These are phyloP conservation scores for Gastracanthus pulcherrimus DNA, from an alignment of 2,888 invertebrate genomes.

Conservation along the genomic window DNA sequence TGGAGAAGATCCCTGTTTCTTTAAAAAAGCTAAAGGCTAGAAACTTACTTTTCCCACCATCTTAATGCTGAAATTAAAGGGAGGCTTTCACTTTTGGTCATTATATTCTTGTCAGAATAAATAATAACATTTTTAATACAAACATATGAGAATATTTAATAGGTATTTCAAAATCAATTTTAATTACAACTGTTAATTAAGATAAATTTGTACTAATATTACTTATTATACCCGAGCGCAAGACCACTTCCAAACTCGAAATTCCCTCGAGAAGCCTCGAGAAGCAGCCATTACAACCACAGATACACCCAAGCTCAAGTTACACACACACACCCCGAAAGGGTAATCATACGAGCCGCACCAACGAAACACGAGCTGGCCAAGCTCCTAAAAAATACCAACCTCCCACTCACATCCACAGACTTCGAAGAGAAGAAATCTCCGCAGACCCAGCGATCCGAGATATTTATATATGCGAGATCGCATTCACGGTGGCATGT, in stretches of 20 bases:
- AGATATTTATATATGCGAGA: constrained; percentile 4
- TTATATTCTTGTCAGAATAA: no score
- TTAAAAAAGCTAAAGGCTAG: no score
- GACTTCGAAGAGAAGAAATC: not conserved
- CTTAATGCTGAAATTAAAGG: no score
- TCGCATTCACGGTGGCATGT: not conserved
- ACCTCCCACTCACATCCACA: not conserved
- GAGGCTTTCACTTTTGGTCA: no score
- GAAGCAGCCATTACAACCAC: not conserved
- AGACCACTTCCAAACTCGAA: not conserved
- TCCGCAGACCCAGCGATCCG: not conserved
- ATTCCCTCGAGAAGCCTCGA: not conserved
- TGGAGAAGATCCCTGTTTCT: no score
- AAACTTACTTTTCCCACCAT: no score
- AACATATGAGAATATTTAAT: no score
- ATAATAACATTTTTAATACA: no score
- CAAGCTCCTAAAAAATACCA: not conserved
- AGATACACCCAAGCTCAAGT: not conserved
- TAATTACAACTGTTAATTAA: no score
- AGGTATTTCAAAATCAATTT: no score
- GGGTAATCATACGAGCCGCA: not conserved
- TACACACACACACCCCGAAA: not conserved
- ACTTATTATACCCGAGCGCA: not conserved
- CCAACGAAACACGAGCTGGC: not conserved
- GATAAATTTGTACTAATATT: no score